Conservation (phyloP, 1,140 invertebrate genomes). For the Parasteatoda tepidariorum region DNA sequence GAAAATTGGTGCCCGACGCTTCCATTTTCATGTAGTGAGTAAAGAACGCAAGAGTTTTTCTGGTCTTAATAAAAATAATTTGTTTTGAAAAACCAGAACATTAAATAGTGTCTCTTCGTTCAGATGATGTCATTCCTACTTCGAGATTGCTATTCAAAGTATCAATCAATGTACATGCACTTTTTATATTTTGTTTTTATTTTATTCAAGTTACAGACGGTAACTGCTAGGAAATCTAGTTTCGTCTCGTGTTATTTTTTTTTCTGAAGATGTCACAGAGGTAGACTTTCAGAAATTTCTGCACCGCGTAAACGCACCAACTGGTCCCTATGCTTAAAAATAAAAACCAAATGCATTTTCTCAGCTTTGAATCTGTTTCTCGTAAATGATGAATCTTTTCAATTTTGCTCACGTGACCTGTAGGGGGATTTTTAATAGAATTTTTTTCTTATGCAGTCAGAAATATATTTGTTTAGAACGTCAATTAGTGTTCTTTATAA, state of each 20-base stretch:
- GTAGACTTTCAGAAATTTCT: neutral
- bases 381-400: slow-evolving; percentile 21
- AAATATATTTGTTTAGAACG: too few relatives aligned
- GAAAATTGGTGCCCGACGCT: neutral
- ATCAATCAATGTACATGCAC: too few relatives aligned
- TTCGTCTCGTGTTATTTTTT: neutral
- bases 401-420: too few relatives aligned
- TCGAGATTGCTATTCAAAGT: too few relatives aligned
- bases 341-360: neutral
- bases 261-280: neutral
- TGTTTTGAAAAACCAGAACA: too few relatives aligned
- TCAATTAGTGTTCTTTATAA: too few relatives aligned
- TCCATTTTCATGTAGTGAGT: neutral
- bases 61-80: too few relatives aligned
- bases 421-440: too few relatives aligned
- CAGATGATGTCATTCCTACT: too few relatives aligned
- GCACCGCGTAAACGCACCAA: neutral
- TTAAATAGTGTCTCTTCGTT: too few relatives aligned
- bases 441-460: too few relatives aligned
- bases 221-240: slow-evolving; percentile 9
- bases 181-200: neutral
- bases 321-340: neutral
- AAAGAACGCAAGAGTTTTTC: too few relatives aligned
- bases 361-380: neutral
- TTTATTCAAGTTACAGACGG: slow-evolving; percentile 25